Evolutionary conservation across 2,113 vertebrate species (phyloP), one percentile per base, ranked within the genome.

Genomic region (Eidolon helvum): DNA sequence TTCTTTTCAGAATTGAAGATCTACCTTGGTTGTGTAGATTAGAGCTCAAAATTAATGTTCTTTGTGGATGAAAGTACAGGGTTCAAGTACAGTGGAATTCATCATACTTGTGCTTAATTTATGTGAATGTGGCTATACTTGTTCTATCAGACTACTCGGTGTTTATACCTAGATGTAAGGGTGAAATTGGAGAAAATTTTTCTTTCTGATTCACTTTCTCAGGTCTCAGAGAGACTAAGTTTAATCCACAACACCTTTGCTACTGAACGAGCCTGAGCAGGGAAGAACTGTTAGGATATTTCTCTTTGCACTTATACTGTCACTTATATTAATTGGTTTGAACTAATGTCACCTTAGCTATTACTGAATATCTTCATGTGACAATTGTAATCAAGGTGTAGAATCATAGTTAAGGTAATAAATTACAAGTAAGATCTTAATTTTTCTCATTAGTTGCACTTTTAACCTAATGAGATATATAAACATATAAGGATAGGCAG

Each of bases 341-440:
- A 90, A 85, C 30, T 92, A 69, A 33, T 19, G 55, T 69, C n/a
- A 96, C 63, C 35, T 72, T 95, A 66, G 33, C 22, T 92, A 38
- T 80, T 87, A 82, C 55, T 92, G 80, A 48, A 22, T 71, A 85
- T 79, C 24, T 89, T 90, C 55, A 63, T 84, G 30, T 90, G 63
- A 35, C 59, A 77, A 0, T 75, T 95, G 40, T 95, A 83, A 55
- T 55, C 57, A 83, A 84, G 85, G 28, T 93, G 61, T 84, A 77
- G 78, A 65, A 63, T 85, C 79, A 85, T 71, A 84, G 22, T 83
- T 88, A 69, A 66, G 28, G 40, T 61, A 87, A 88, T 72, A 92
- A 92, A 77, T 90, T 93, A 96, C 10, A 88, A 61, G 30, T 93
- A 35, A 24, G 40, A 84, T 82, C 33, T 89, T 83, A 86, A 92